A percentile compares a stretch with the other conserved stretches of the same genome.
Evolutionary conservation across 2,797 vertebrate genomes (phyloP).

Genomic region (Eutrigla gurnardus): DNA sequence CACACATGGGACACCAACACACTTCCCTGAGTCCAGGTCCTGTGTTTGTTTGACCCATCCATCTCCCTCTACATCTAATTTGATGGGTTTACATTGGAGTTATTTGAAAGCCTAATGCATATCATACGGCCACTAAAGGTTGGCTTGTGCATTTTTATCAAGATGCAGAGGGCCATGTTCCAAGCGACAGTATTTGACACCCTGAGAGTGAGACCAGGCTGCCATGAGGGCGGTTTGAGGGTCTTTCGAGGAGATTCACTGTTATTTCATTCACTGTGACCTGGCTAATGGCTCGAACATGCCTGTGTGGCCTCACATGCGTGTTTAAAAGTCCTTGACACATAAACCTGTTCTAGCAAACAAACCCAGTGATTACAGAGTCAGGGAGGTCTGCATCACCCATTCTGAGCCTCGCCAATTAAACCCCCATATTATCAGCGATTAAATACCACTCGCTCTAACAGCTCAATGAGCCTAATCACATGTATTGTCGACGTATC

Average conservation of each 20-base stretch:
- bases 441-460: slow-evolving; percentile 54
- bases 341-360: slow-evolving; percentile 53
- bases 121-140: too few species aligned
- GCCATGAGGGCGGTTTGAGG: background rate
- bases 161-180: background rate
- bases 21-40: background rate
- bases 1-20: too few species aligned
- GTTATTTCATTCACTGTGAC: slow-evolving; percentile 8
- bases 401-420: slow-evolving; percentile 41
- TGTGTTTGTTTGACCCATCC: background rate
- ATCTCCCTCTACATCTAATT: background rate
- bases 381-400: slow-evolving; percentile 41
- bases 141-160: background rate
- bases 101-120: background rate
- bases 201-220: background rate
- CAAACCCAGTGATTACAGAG: slow-evolving; percentile 62
- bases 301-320: slow-evolving; percentile 23
- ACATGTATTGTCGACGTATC: slow-evolving; percentile 67
- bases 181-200: background rate
- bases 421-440: slow-evolving; percentile 45
- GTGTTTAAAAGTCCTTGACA: slow-evolving; percentile 27
- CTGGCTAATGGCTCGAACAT: slow-evolving; percentile 29
- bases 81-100: background rate
- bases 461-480: slow-evolving; percentile 67
- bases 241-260: slow-evolving; percentile 5